phyloP scores from a whole-genome alignment of 2,797 vertebrate genomes.

The Oreortyx pictus region DNA sequence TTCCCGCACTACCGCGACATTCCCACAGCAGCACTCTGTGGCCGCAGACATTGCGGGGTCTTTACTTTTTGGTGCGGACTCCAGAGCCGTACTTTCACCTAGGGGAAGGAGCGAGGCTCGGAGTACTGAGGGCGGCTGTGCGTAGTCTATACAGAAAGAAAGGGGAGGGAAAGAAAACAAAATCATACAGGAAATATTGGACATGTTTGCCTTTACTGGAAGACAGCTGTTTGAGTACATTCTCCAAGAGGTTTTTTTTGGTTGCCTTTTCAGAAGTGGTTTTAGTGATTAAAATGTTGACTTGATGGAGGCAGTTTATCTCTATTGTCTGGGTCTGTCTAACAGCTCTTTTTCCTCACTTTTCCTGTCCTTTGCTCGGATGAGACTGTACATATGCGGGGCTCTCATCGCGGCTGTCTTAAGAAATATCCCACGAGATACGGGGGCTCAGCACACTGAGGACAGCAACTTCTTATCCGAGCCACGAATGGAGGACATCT shows the following conservation, averaged over 20 bases:
- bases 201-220: slow-evolving; percentile 70
- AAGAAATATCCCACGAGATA: not conserved
- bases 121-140: not conserved
- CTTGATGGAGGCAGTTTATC: slow-evolving; percentile 51
- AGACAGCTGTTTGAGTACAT: slow-evolving; percentile 65
- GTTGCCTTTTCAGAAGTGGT: slow-evolving; percentile 66
- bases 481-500: not conserved
- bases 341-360: slow-evolving; percentile 6
- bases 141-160: not conserved
- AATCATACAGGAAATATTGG: slow-evolving; percentile 57
- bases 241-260: slow-evolving; percentile 13
- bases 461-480: not conserved
- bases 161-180: not conserved
- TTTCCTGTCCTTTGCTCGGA: not conserved
- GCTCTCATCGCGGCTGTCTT: not conserved
- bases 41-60: not conserved
- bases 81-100: not conserved
- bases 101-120: not conserved
- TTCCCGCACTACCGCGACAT: slow-evolving; percentile 49
- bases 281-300: slow-evolving; percentile 51
- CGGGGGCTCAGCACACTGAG: not conserved
- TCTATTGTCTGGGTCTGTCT: slow-evolving; percentile 19
- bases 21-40: slow-evolving; percentile 28
- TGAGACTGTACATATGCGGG: not conserved
- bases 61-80: not conserved